A percentile compares a stretch with the other conserved stretches of the same genome.
phyloP scores from a whole-genome alignment of 2,113 vertebrate species.

The Pangasianodon hypophthalmus region DNA sequence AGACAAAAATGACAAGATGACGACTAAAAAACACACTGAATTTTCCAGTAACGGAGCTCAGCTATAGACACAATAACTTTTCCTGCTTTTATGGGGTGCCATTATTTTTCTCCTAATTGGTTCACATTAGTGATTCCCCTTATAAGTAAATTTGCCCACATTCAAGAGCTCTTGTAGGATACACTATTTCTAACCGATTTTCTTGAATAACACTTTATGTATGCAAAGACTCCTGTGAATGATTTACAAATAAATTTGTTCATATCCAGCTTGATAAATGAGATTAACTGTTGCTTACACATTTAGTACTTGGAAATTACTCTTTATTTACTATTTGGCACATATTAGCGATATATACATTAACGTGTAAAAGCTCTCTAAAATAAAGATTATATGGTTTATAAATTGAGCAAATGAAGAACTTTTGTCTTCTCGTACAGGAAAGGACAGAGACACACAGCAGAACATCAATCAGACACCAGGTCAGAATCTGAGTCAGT shows the following conservation, averaged over 20 bases:
- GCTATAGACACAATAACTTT: not conserved
- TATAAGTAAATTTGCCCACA: not conserved
- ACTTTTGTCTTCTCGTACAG: slow-evolving; percentile 7
- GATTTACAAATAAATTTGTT: not conserved
- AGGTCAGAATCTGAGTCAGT: not conserved
- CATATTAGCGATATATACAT: not conserved
- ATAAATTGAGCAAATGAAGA: not conserved
- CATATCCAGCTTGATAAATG: not conserved
- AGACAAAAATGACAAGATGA: not conserved
- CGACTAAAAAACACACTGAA: not conserved
- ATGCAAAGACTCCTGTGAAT: not conserved
- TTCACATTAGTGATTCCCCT: not conserved
- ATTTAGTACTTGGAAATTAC: not conserved
- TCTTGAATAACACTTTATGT: not conserved
- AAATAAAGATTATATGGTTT: not conserved
- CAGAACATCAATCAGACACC: not conserved
- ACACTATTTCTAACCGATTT: not conserved
- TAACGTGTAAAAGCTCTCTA: not conserved
- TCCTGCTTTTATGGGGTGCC: not conserved
- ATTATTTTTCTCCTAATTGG: not conserved
- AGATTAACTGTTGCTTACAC: not conserved
- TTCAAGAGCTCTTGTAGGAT: not conserved
- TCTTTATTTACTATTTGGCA: not conserved
- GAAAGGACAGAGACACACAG: not conserved
- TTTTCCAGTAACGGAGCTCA: not conserved